These are phyloP conservation scores for Pipistrellus nathusii DNA, from an alignment of 2,797 vertebrate species.

Conservation along the genomic window DNA sequence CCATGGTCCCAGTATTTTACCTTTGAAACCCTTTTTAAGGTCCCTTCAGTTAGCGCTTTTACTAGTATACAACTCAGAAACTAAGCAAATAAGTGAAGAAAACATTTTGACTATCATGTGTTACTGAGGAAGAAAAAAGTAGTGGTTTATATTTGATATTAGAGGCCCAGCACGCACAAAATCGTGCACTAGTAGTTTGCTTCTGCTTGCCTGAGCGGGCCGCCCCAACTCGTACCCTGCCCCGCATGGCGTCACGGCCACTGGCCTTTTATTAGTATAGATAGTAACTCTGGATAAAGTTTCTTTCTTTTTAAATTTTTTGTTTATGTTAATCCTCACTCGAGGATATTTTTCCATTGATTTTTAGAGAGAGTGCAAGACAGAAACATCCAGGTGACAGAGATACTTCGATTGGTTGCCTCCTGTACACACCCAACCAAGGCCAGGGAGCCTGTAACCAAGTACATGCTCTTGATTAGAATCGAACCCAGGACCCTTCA, in stretches of 20 bases:
- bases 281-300: not conserved
- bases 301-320: not conserved
- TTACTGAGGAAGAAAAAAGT: conserved; percentile 16
- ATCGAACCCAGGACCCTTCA: not conserved
- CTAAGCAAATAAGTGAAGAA: conserved; percentile 24
- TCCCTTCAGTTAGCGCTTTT: not conserved
- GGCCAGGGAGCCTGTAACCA: not conserved
- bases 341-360: not conserved
- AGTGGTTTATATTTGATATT: not conserved
- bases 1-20: conserved; percentile 5
- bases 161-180: no score
- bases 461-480: not conserved
- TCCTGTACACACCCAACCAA: not conserved
- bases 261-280: no score
- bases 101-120: not conserved
- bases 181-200: no score
- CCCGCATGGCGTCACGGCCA: rapidly evolving
- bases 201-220: no score
- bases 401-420: not conserved
- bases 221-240: no score
- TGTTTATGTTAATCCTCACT: not conserved
- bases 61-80: not conserved
- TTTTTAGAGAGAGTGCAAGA: not conserved
- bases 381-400: not conserved
- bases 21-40: not conserved